Evolutionary conservation across 2,113 vertebrate genomes (phyloP).

Genomic region (Xiphophorus hellerii): DNA sequence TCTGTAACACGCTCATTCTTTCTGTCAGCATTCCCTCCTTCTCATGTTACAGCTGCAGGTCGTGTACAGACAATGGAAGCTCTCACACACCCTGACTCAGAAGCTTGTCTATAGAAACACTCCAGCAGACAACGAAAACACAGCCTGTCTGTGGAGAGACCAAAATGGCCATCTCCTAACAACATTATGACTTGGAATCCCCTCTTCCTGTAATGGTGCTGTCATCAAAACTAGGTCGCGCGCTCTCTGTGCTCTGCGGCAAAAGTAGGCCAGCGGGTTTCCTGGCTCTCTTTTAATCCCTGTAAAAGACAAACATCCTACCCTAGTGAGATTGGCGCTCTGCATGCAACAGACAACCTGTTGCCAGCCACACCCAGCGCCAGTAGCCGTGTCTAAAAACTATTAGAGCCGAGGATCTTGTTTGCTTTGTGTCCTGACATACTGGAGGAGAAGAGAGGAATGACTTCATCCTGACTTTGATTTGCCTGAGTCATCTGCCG

Average conservation of each 20-base stretch:
- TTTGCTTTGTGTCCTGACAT: slow-evolving; percentile 48
- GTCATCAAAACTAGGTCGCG: slow-evolving; percentile 64
- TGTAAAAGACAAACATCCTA: slow-evolving; percentile 72
- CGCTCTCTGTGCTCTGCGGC: slow-evolving; percentile 23
- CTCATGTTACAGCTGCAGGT: slow-evolving; percentile 63
- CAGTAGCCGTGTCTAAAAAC: slow-evolving; percentile 56
- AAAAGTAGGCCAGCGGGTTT: slow-evolving; percentile 73
- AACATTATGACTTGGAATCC: slow-evolving; percentile 60
- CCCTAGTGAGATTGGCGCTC: slow-evolving; percentile 39
- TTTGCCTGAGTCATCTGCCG: slow-evolving; percentile 44
- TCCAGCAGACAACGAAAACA: slow-evolving; percentile 32
- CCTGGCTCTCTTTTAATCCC: slow-evolving; percentile 74
- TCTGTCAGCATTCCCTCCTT: slow-evolving; percentile 28
- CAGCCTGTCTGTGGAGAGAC: slow-evolving; percentile 28
- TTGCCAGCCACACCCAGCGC: slow-evolving; percentile 61
- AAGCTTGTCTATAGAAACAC: slow-evolving; percentile 41
- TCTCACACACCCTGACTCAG: slow-evolving; percentile 49
- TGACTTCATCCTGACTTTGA: slow-evolving; percentile 62
- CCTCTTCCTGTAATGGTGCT: slow-evolving; percentile 41
- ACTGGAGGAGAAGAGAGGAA: slow-evolving; percentile 47
- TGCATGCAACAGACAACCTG: slow-evolving; percentile 56
- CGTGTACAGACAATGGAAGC: slow-evolving; percentile 55
- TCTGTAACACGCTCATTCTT: slow-evolving; percentile 18
- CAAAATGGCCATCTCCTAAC: slow-evolving; percentile 50
- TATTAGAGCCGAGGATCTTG: slow-evolving; percentile 44